These are phyloP conservation scores for Dendronephthya gigantea DNA, from an alignment of 64 coral and sea anemone genomes.

Conservation along the genomic window DNA sequence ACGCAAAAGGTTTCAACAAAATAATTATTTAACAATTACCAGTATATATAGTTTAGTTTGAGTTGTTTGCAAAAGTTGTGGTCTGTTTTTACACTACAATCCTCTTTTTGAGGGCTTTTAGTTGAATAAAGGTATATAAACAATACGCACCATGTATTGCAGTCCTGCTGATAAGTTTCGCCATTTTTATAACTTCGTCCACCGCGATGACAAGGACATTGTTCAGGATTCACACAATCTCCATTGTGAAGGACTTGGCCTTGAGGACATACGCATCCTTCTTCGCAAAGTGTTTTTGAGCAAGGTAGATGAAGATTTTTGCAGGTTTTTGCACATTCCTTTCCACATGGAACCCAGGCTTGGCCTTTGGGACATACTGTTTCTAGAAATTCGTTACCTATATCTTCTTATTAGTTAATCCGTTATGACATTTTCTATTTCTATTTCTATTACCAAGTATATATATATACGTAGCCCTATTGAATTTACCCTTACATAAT, in stretches of 20 bases:
- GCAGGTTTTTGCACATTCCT: constrained; percentile 11
- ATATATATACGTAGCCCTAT: too few species aligned
- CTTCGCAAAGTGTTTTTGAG: not conserved
- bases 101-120: too few species aligned
- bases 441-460: too few species aligned
- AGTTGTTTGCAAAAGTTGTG: too few species aligned
- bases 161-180: not conserved
- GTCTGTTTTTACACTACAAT: too few species aligned
- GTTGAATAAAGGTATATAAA: too few species aligned
- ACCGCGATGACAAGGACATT: constrained; percentile 16
- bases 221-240: not conserved
- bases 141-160: not conserved
- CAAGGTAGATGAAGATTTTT: not conserved
- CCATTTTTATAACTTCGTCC: constrained; percentile 8
- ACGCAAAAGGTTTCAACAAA: not conserved
- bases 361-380: not conserved
- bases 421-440: not conserved
- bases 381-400: not conserved
- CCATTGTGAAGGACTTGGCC: not conserved
- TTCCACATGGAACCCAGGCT: not conserved
- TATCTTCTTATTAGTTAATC: not conserved
- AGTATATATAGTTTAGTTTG: too few species aligned
- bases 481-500: too few species aligned
- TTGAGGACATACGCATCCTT: not conserved
- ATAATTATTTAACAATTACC: too few species aligned